Percentiles rank a stretch among this genome's conserved stretches.
These are phyloP conservation scores for Microctonus hyperodae DNA, from an alignment of 2,888 invertebrate genomes.

Conservation along the genomic window DNA sequence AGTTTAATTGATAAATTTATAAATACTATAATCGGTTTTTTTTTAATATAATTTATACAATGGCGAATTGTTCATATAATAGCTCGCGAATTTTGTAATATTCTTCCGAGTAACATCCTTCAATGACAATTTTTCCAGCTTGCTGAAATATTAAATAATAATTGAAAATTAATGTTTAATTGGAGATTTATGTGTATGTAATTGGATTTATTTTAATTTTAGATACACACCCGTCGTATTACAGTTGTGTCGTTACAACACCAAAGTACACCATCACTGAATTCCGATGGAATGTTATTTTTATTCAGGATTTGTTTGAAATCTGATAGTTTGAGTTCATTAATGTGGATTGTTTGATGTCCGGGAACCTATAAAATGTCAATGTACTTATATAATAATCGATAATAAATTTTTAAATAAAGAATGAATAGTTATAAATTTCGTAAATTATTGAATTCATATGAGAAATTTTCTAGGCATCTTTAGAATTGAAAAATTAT, in stretches of 20 bases:
- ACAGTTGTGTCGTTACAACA: conserved; percentile 93
- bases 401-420: too few species aligned
- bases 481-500: too few species aligned
- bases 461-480: too few species aligned
- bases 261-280: conserved; percentile 90
- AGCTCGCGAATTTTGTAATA: conserved; percentile 93
- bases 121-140: conserved; percentile 88
- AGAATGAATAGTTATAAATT: too few species aligned
- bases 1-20: background rate
- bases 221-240: conserved; percentile 75
- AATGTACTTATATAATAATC: background rate
- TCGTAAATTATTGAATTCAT: too few species aligned
- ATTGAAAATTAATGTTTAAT: conserved; percentile 13
- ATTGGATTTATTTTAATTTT: background rate
- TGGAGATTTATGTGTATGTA: background rate
- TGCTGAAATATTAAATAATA: conserved; percentile 69
- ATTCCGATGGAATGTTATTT: conserved; percentile 82
- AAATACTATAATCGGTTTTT: background rate
- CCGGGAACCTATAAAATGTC: conserved; percentile 65
- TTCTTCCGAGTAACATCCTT: conserved; percentile 93
- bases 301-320: conserved; percentile 82
- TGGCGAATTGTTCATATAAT: conserved; percentile 96
- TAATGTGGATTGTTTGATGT: conserved; percentile 89
- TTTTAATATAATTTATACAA: conserved; percentile 71
- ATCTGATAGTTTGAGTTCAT: conserved; percentile 91